Evolutionary conservation across 1,140 invertebrate species (phyloP).

Genomic region (Rhyacophila brunnea): DNA sequence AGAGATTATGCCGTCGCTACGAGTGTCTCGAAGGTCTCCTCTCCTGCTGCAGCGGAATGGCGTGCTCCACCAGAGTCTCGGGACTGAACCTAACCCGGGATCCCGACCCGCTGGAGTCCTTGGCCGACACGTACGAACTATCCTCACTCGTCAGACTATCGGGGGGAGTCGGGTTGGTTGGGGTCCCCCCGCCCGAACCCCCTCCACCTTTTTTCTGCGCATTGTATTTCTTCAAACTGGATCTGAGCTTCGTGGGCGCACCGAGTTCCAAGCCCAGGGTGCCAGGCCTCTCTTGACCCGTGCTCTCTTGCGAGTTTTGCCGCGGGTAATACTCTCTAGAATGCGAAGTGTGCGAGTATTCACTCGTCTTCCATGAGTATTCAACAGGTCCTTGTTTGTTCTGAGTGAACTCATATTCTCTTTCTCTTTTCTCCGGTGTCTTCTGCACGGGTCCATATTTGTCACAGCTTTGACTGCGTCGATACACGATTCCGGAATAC

Average conservation of each 20-base stretch:
- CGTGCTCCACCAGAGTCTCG: constrained; percentile 58
- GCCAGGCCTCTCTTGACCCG: constrained; percentile 65
- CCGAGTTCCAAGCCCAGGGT: constrained; percentile 64
- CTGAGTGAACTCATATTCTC: constrained; percentile 42
- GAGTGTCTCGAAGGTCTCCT: constrained; percentile 42
- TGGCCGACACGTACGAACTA: constrained; percentile 79
- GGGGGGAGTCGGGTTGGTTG: constrained; percentile 81
- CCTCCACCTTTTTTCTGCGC: constrained; percentile 59
- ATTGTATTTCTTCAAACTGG: constrained; percentile 72
- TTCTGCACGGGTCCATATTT: constrained; percentile 32
- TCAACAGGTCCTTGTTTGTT: constrained; percentile 45
- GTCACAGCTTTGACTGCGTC: constrained; percentile 35
- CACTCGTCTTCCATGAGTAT: constrained; percentile 50
- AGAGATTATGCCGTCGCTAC: constrained; percentile 51
- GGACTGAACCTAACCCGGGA: constrained; percentile 80
- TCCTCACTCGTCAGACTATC: constrained; percentile 82
- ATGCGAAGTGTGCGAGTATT: constrained; percentile 46
- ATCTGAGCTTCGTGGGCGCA: constrained; percentile 64
- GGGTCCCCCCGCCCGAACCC: constrained; percentile 68
- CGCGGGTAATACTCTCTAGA: constrained; percentile 48
- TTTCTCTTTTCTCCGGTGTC: constrained; percentile 38
- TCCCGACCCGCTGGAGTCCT: constrained; percentile 66
- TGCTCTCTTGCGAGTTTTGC: constrained; percentile 55
- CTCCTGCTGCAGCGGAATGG: constrained; percentile 31
- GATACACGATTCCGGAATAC: constrained; percentile 40